Percentiles rank a stretch among this genome's conserved stretches.
phyloP scores from a whole-genome alignment of 2,888 invertebrate genomes.

The Drosophila borealis region DNA sequence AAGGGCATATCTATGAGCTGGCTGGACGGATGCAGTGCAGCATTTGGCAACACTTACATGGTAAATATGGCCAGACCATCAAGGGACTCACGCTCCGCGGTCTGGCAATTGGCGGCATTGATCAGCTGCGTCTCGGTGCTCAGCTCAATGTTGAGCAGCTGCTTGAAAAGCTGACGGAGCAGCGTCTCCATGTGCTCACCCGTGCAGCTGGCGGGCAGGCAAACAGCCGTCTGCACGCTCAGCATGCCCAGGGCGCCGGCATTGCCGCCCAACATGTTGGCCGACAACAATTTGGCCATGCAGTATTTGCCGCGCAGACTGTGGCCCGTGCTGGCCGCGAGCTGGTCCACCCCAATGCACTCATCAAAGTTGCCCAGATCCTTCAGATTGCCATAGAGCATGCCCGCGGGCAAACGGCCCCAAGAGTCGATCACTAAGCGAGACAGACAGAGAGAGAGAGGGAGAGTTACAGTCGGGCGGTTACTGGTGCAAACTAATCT shows the following conservation, averaged over 20 bases:
- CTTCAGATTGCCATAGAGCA: constrained; percentile 80
- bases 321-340: neutral
- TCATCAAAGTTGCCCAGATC: constrained; percentile 85
- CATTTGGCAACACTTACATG: constrained; percentile 60
- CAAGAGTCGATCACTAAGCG: constrained; percentile 84
- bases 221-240: constrained; percentile 54
- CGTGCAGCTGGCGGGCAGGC: constrained; percentile 69
- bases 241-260: fast-evolving
- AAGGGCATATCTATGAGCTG: neutral
- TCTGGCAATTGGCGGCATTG: constrained; percentile 30
- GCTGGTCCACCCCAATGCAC: constrained; percentile 71
- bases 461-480: neutral
- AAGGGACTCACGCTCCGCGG: constrained; percentile 35
- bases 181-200: constrained; percentile 42
- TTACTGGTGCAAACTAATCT: neutral
- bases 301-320: constrained; percentile 55
- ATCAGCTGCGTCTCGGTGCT: constrained; percentile 1
- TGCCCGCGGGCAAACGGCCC: constrained; percentile 84
- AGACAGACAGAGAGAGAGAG: constrained; percentile 6
- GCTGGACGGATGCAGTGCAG: neutral
- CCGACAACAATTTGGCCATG: constrained; percentile 17
- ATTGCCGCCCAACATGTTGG: constrained; percentile 6
- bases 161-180: constrained; percentile 37
- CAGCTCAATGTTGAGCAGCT: constrained; percentile 40
- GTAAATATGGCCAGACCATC: constrained; percentile 66